phyloP scores from a whole-genome alignment of 2,888 invertebrate species.

The Eubasilissa splendida region DNA sequence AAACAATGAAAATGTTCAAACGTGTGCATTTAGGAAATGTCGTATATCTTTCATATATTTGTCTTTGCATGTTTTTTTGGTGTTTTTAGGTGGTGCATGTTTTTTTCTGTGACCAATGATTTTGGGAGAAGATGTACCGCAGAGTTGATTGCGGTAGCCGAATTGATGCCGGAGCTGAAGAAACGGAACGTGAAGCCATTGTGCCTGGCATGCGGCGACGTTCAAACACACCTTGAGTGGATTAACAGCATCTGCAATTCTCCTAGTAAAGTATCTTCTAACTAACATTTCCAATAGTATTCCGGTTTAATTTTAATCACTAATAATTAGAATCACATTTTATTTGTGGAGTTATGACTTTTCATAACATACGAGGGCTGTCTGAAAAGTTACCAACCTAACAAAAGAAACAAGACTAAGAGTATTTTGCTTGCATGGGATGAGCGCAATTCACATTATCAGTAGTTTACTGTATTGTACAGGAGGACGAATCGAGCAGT shows the following conservation, averaged over 20 bases:
- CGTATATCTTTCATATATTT: too few species aligned
- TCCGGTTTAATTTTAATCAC: too few species aligned
- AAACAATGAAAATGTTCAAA: too few species aligned
- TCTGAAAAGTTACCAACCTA: too few species aligned
- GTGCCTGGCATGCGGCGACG: background rate
- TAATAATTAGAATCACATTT: too few species aligned
- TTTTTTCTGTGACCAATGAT: background rate
- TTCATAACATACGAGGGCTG: too few species aligned
- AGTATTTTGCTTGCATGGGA: too few species aligned
- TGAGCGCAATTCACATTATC: too few species aligned
- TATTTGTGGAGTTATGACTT: too few species aligned
- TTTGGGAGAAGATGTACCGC: background rate
- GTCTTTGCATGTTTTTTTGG: slow-evolving; percentile 9
- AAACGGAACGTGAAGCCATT: background rate
- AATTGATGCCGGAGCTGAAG: slow-evolving; percentile 19
- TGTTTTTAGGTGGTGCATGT: slow-evolving; percentile 35
- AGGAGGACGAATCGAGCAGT: background rate
- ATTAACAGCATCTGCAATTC: background rate
- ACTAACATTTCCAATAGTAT: too few species aligned
- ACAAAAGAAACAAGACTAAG: too few species aligned
- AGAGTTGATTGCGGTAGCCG: background rate
- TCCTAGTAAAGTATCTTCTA: background rate
- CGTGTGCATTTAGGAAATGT: too few species aligned
- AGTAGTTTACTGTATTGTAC: background rate
- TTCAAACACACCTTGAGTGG: slow-evolving; percentile 15